phyloP scores from a whole-genome alignment of 2,888 invertebrate species.

The Acleris laterana region DNA sequence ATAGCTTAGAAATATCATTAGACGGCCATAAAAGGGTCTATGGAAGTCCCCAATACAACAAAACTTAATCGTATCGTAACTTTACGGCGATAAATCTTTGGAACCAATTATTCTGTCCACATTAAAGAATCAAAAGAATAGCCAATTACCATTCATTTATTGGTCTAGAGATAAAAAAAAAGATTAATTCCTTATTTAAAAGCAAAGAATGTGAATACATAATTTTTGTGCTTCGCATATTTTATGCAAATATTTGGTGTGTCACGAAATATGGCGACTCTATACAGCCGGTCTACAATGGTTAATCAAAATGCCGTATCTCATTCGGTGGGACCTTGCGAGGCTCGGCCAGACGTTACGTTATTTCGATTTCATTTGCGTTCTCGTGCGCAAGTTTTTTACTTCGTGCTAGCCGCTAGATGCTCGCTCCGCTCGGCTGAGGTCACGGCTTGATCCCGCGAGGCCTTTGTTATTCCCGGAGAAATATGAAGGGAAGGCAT shows the following conservation, averaged over 20 bases:
- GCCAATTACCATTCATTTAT: conserved; percentile 40
- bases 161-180: conserved; percentile 37
- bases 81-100: conserved; percentile 38
- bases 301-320: conserved; percentile 82
- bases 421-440: conserved; percentile 49
- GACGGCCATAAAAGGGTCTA: conserved; percentile 67
- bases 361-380: conserved; percentile 84
- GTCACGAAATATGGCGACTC: conserved; percentile 52
- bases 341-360: conserved; percentile 60
- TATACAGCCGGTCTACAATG: conserved; percentile 69
- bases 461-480: conserved; percentile 72
- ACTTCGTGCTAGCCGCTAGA: conserved; percentile 55
- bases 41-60: conserved; percentile 55
- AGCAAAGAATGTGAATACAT: conserved; percentile 31
- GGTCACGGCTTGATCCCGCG: conserved; percentile 73
- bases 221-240: conserved; percentile 38
- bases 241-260: conserved; percentile 40
- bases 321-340: conserved; percentile 73
- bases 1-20: conserved; percentile 60
- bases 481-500: conserved; percentile 76
- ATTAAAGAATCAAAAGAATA: conserved; percentile 39
- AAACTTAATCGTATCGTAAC: conserved; percentile 42
- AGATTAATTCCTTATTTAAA: conserved; percentile 41
- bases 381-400: conserved; percentile 77
- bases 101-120: conserved; percentile 35